These are phyloP conservation scores for Drosophila truncata DNA, from an alignment of 1,140 invertebrate genomes.

Conservation along the genomic window DNA sequence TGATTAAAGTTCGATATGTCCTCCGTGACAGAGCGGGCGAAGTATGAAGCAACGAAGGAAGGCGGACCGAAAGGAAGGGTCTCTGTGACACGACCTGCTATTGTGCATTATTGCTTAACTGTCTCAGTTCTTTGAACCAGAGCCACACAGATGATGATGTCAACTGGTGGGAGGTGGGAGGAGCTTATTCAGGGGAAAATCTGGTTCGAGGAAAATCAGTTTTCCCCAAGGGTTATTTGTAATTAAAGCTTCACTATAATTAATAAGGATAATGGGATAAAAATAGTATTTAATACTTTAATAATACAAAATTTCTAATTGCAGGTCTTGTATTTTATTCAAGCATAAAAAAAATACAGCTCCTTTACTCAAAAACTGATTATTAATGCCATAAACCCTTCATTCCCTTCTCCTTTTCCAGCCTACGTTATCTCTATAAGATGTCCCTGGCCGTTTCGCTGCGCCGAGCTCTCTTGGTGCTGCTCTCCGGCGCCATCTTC, in stretches of 20 bases:
- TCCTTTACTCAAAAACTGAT: not conserved
- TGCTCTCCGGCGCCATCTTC: constrained; percentile 73
- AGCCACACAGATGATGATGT: constrained; percentile 52
- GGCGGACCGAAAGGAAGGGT: constrained; percentile 9
- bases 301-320: not conserved
- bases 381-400: not conserved
- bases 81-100: constrained; percentile 21
- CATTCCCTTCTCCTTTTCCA: constrained; percentile 22
- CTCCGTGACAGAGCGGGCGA: constrained; percentile 1
- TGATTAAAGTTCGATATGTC: constrained; percentile 70
- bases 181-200: too few species aligned
- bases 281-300: not conserved
- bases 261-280: not conserved
- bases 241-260: not conserved
- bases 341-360: not conserved
- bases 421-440: constrained; percentile 84
- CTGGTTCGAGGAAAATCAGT: not conserved
- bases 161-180: constrained; percentile 26
- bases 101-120: constrained; percentile 53
- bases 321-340: not conserved
- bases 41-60: not conserved
- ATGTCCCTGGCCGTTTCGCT: constrained; percentile 84
- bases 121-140: constrained; percentile 42
- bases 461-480: constrained; percentile 70
- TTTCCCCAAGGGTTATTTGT: not conserved